These are phyloP conservation scores for Cerceris rybyensis DNA, from an alignment of 2,888 invertebrate genomes.

Conservation along the genomic window DNA sequence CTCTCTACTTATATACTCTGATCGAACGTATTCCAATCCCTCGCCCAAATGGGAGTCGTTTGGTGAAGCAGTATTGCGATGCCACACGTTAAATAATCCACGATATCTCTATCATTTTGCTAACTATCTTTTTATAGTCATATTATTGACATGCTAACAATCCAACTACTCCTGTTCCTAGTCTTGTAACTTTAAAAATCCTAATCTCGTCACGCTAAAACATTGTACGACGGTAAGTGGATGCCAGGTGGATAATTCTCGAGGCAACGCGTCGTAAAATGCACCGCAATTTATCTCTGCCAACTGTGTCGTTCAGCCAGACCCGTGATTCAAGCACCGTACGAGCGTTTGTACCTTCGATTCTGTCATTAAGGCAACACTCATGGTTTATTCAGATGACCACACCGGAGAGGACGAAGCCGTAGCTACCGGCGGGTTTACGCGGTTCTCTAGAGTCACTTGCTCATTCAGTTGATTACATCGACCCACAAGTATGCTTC, in stretches of 20 bases:
- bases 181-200: too few relatives aligned
- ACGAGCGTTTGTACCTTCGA: constrained; percentile 70
- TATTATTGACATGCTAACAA: too few relatives aligned
- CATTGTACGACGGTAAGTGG: constrained; percentile 17
- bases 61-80: too few relatives aligned
- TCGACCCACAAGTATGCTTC: constrained; percentile 62
- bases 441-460: constrained; percentile 73
- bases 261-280: constrained; percentile 47
- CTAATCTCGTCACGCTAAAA: constrained; percentile 42
- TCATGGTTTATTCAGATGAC: constrained; percentile 79
- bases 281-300: constrained; percentile 64
- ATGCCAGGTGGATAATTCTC: constrained; percentile 48
- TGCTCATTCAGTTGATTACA: constrained; percentile 78
- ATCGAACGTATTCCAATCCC: too few relatives aligned
- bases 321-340: constrained; percentile 56
- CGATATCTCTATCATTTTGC: too few relatives aligned
- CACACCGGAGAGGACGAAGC: constrained; percentile 62
- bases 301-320: constrained; percentile 43
- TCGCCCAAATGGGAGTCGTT: too few relatives aligned
- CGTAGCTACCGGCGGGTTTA: constrained; percentile 56
- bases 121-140: too few relatives aligned
- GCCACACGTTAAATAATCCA: too few relatives aligned
- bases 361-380: constrained; percentile 75
- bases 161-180: too few relatives aligned
- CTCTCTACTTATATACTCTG: too few relatives aligned